phyloP scores from a whole-genome alignment of 2,888 invertebrate species.

The Halictus quadricinctus region DNA sequence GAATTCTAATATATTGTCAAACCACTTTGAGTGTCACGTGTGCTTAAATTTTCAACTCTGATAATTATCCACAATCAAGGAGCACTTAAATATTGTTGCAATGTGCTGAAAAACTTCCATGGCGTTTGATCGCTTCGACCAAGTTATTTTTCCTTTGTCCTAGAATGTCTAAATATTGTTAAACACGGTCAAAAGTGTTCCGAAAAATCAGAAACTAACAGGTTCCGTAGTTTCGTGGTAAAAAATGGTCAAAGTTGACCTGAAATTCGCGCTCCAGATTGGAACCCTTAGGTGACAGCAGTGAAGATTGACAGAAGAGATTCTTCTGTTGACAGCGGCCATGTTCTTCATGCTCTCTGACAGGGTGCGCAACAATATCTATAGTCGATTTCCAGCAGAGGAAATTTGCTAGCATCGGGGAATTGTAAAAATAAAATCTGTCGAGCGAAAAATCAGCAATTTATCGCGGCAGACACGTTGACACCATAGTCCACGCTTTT shows the following conservation, averaged over 20 bases:
- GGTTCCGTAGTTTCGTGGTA: too few relatives aligned
- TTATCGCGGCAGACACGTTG: neutral
- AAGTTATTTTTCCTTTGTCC: neutral
- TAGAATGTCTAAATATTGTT: neutral
- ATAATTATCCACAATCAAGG: neutral
- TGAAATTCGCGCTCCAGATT: neutral
- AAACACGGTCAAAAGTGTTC: neutral
- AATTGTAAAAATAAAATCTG: neutral
- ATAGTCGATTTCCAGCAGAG: neutral
- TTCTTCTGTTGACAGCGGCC: neutral
- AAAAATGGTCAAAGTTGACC: neutral
- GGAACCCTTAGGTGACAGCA: neutral
- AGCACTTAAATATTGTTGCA: neutral
- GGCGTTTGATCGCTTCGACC: neutral
- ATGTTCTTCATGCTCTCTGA: neutral
- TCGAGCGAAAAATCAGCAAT: neutral
- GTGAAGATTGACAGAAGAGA: neutral
- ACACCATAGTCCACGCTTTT: conserved; percentile 15
- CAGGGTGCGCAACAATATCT: neutral
- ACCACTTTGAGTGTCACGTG: neutral
- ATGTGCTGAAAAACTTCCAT: neutral
- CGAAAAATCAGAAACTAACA: too few relatives aligned
- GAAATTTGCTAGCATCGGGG: neutral
- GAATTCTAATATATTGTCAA: conserved; percentile 7
- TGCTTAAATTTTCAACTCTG: neutral